Evolutionary conservation across 2,888 invertebrate genomes (phyloP).

Genomic region (Xestobium rufovillosum): DNA sequence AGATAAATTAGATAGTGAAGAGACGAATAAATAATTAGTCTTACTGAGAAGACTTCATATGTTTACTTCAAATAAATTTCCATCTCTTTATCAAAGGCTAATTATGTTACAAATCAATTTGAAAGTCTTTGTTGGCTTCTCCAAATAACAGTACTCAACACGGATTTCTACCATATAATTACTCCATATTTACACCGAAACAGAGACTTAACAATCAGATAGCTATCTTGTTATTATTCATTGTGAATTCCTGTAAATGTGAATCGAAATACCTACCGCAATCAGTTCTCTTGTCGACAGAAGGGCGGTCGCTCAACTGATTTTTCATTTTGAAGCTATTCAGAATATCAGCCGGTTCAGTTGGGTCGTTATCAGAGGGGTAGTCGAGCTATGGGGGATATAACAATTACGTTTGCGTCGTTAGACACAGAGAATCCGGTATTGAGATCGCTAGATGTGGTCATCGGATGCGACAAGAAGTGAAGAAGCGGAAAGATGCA

Average conservation of each 20-base stretch:
- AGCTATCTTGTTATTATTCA: constrained; percentile 41
- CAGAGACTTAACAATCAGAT: constrained; percentile 33
- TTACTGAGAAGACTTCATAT: no score
- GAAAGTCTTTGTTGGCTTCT: constrained; percentile 24
- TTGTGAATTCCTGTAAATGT: constrained; percentile 37
- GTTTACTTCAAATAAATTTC: no score
- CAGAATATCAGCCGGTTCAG: constrained; percentile 25
- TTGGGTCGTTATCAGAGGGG: constrained; percentile 26
- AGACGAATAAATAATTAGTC: no score
- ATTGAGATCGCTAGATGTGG: constrained; percentile 35
- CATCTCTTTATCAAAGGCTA: constrained; percentile 13
- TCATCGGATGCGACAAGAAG: constrained; percentile 33
- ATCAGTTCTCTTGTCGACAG: constrained; percentile 38
- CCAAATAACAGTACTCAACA: constrained; percentile 22
- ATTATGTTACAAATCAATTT: constrained; percentile 26
- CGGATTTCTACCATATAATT: constrained; percentile 32
- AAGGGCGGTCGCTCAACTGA: constrained; percentile 29
- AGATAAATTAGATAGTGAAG: no score
- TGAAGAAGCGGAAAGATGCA: constrained; percentile 24
- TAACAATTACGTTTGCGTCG: constrained; percentile 44
- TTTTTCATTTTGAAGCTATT: constrained; percentile 31
- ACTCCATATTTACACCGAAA: constrained; percentile 34
- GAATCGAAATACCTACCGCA: constrained; percentile 41
- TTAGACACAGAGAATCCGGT: constrained; percentile 42
- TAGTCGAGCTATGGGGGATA: constrained; percentile 31